Evolutionary conservation across 2,113 vertebrate genomes (phyloP).

Genomic region (Stomatorhinus ivindoensis): DNA sequence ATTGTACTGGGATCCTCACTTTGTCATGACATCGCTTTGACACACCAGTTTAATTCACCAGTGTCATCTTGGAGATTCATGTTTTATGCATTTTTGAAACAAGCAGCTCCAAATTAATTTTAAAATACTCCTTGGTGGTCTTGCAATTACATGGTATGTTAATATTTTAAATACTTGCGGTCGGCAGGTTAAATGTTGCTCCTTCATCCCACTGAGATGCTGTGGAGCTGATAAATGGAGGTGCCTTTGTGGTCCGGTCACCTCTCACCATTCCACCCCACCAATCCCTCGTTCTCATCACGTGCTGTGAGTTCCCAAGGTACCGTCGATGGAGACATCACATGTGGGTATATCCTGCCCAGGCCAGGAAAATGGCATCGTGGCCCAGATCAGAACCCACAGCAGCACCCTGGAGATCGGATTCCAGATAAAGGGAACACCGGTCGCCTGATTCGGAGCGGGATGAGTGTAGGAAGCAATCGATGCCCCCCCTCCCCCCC

Average conservation of each 20-base stretch:
- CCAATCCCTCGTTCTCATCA: not conserved
- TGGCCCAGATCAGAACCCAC: not conserved
- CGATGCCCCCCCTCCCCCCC: slow-evolving; percentile 21
- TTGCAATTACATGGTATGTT: not conserved
- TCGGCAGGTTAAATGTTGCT: not conserved
- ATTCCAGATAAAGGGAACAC: slow-evolving; percentile 21
- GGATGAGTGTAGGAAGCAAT: slow-evolving; percentile 44
- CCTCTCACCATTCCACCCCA: not conserved
- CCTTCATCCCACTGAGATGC: not conserved
- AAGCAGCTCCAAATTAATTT: not conserved
- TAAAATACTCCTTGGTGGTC: not conserved
- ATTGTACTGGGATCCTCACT: not conserved
- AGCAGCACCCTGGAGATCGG: slow-evolving; percentile 25
- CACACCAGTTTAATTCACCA: not conserved
- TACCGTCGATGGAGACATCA: not conserved
- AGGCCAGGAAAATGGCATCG: not conserved
- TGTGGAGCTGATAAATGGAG: not conserved
- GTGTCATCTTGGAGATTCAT: not conserved
- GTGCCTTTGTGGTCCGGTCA: not conserved
- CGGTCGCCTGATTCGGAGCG: slow-evolving; percentile 34
- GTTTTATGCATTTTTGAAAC: not conserved
- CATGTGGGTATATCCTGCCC: not conserved
- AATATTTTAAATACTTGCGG: not conserved
- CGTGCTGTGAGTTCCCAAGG: not conserved
- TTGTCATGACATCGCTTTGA: not conserved